Percentiles rank a stretch among this genome's conserved stretches.
phyloP scores from a whole-genome alignment of 2,113 vertebrate species.

The Strix aluco region DNA sequence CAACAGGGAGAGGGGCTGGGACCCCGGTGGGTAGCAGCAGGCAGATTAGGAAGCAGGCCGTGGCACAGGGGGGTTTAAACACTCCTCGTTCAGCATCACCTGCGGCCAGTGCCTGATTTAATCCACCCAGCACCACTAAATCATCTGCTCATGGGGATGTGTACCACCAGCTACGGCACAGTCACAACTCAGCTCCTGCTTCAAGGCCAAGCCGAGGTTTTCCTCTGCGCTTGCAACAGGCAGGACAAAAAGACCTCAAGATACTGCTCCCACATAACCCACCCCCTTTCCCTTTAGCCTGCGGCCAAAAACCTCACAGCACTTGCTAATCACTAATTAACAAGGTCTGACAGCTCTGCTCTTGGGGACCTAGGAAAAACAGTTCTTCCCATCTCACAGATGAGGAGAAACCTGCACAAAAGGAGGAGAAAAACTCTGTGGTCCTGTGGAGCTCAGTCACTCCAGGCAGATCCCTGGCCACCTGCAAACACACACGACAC shows the following conservation, averaged over 20 bases:
- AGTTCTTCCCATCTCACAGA: neutral
- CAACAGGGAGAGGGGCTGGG: too few relatives aligned
- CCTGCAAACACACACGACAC: neutral
- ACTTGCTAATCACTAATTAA: neutral
- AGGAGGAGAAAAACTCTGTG: neutral
- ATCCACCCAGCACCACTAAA: rapidly evolving
- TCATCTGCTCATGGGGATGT: rapidly evolving
- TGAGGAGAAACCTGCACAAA: neutral
- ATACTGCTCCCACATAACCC: neutral
- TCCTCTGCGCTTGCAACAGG: neutral
- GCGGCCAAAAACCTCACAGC: neutral
- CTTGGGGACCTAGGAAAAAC: neutral
- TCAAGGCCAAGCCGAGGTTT: neutral
- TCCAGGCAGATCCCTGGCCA: neutral
- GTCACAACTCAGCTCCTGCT: neutral
- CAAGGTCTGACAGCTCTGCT: neutral
- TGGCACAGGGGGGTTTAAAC: neutral
- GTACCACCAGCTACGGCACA: rapidly evolving
- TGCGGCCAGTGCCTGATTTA: neutral
- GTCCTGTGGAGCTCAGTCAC: neutral
- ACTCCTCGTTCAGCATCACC: neutral
- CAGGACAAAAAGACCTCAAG: neutral
- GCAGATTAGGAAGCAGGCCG: neutral
- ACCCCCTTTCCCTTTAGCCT: neutral
- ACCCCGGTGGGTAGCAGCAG: neutral